phyloP scores from a whole-genome alignment of 2,113 vertebrate genomes.

The Bucco capensis region DNA sequence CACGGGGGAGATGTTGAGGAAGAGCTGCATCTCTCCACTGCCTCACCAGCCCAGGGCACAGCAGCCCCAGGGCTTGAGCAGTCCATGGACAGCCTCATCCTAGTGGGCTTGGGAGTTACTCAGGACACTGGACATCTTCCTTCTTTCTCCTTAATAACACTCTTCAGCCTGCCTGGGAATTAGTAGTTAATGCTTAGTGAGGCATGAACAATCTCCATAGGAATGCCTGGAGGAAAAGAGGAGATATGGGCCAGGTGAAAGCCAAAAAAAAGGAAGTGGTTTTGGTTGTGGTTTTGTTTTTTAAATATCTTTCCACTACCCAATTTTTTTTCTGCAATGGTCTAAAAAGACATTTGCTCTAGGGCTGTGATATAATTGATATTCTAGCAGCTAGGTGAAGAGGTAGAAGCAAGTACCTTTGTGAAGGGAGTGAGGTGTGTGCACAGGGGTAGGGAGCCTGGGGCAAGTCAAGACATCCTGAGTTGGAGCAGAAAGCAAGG shows the following conservation, averaged over 20 bases:
- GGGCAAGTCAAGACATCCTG: background rate
- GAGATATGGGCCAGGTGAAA: background rate
- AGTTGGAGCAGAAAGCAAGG: background rate
- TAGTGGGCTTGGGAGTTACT: conserved; percentile 21
- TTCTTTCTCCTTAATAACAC: conserved; percentile 1
- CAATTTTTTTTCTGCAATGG: background rate
- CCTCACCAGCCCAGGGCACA: background rate
- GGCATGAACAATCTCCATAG: conserved; percentile 5
- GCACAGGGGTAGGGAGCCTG: background rate
- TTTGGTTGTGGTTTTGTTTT: background rate
- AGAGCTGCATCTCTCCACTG: background rate
- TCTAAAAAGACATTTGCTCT: background rate
- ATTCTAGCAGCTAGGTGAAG: background rate
- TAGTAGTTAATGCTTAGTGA: conserved; percentile 22
- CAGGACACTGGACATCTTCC: conserved; percentile 35
- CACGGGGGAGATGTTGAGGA: conserved; percentile 65
- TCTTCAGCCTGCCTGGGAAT: background rate
- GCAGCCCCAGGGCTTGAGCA: background rate
- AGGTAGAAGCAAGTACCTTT: background rate
- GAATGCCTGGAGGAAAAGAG: background rate
- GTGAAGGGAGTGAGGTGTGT: background rate
- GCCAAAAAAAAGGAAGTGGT: background rate
- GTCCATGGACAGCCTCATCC: background rate
- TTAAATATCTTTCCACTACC: conserved; percentile 19
- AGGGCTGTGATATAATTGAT: background rate